Base-by-base conservation (phyloP, 2,888 invertebrate genomes). In the Chelonus formosanus region DNA sequence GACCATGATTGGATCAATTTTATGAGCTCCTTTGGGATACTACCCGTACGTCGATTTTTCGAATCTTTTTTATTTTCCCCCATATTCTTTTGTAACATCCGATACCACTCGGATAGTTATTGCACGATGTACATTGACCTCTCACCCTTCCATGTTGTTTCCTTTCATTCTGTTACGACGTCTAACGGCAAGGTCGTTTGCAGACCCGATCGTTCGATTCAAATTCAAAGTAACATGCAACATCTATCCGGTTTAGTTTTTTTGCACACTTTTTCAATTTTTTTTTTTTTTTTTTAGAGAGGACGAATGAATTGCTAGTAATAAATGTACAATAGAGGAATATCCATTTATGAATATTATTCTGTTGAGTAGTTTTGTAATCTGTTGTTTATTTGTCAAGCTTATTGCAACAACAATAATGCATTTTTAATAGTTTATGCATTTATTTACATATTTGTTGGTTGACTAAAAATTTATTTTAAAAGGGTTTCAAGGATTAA, bases 1-100 rank as follows among this genome's bases (percentile, higher is more conserved):
- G 45, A 40, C 84, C 82, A 85, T 85, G 86, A 86, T 86, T 86
- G 85, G 85, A 85, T 86, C 85, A 84, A 83, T 85, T 86, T 86
- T 85, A 86, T 82, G 85, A 84, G 84, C 77, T 82, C 85, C 83
- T 84, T 59, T 69, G 85, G 85, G 85, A 85, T 84, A 82, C 20
- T 40, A 40, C 40, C 40, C 84, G 81, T 80, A 77, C 82, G 81
- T 81, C 84, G 80, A 80, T 81, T 77, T 76, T 44, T 44, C 65
- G 40, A 52, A 34, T 53, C 58, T 61, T 67, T 47, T 63, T 31
- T 48, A 54, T 60, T 59, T 59, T 59, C 59, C 50, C 56, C 52
- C 43, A 56, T 45, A 20, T 48, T 35, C 35, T 54, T 53, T 36
- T 52, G 58, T 40, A 55, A 54, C 58, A 63, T 58, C 47, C 43